Conservation (phyloP, 2,888 invertebrate genomes). For the Hirtodrosophila duncani region DNA sequence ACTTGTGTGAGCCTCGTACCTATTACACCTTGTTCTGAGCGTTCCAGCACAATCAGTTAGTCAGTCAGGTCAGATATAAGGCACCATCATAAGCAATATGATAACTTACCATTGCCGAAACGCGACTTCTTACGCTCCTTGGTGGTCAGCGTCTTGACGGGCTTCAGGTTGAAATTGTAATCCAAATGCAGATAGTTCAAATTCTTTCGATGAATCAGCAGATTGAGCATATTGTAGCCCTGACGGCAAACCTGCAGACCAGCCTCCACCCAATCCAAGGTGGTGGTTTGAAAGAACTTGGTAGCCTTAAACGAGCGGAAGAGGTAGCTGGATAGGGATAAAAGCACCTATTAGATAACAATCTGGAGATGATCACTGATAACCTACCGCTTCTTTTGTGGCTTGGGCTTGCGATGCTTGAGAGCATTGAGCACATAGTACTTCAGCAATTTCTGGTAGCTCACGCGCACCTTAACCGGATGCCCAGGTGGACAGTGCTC, state of each 20-base stretch:
- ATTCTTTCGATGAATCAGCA: conserved; percentile 99
- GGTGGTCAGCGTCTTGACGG: conserved; percentile 99
- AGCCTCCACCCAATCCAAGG: conserved; percentile 99
- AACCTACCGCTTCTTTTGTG: conserved; percentile 94
- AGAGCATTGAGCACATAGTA: conserved; percentile 98
- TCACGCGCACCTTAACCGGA: conserved; percentile 99
- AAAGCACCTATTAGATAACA: background rate
- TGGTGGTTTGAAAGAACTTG: conserved; percentile 99
- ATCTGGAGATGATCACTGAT: background rate
- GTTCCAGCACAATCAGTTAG: no score
- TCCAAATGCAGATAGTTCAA: conserved; percentile 99
- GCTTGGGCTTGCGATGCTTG: conserved; percentile 98
- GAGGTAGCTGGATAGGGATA: conserved; percentile 83
- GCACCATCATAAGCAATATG: no score
- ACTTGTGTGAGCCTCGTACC: no score
- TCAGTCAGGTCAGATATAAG: no score
- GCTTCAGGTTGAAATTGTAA: conserved; percentile 99
- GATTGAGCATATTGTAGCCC: conserved; percentile 99
- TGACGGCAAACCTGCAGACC: conserved; percentile 98
- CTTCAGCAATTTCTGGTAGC: conserved; percentile 98
- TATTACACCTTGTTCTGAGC: no score
- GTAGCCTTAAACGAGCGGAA: conserved; percentile 99
- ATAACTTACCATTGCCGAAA: conserved; percentile 90
- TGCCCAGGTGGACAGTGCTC: conserved; percentile 96
- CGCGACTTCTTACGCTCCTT: conserved; percentile 99